Conservation (phyloP, 2,113 vertebrate genomes). For the Entomyzon cyanotis region DNA sequence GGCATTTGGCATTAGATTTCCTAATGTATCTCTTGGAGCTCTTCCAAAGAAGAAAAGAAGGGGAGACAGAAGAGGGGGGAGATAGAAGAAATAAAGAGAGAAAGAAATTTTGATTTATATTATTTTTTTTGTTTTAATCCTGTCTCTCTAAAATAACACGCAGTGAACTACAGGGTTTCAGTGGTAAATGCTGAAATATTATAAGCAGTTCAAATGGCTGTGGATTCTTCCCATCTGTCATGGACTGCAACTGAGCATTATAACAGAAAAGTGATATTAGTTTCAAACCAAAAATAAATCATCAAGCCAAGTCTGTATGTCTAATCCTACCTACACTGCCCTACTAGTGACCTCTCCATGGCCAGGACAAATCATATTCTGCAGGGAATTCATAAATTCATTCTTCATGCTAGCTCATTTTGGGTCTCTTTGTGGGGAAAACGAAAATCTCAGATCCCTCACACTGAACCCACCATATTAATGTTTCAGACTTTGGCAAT, state of each 20-base stretch:
- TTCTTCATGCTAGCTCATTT: conserved; percentile 28
- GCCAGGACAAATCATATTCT: conserved; percentile 16
- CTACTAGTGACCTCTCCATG: conserved; percentile 12
- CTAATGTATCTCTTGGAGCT: conserved; percentile 30
- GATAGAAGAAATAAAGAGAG: background rate
- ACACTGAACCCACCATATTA: background rate
- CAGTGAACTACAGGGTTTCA: background rate
- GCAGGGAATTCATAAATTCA: background rate
- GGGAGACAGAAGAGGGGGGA: background rate
- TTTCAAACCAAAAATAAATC: conserved; percentile 60
- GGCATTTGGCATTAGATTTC: conserved; percentile 4
- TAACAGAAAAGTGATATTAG: conserved; percentile 32
- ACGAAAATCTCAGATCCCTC: background rate
- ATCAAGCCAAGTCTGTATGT: conserved; percentile 1
- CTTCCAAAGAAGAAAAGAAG: conserved; percentile 37
- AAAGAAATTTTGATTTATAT: background rate
- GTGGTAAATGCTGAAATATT: conserved; percentile 46
- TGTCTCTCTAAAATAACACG: conserved; percentile 12
- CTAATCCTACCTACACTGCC: conserved; percentile 11
- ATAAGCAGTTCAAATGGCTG: conserved; percentile 53
- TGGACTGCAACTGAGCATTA: conserved; percentile 17
- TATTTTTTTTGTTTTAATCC: conserved; percentile 5
- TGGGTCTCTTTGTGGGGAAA: background rate
- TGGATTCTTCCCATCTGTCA: conserved; percentile 56
- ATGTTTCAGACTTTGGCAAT: background rate